phyloP scores from a whole-genome alignment of 2,888 invertebrate genomes.

The Pristionchus mayeri region DNA sequence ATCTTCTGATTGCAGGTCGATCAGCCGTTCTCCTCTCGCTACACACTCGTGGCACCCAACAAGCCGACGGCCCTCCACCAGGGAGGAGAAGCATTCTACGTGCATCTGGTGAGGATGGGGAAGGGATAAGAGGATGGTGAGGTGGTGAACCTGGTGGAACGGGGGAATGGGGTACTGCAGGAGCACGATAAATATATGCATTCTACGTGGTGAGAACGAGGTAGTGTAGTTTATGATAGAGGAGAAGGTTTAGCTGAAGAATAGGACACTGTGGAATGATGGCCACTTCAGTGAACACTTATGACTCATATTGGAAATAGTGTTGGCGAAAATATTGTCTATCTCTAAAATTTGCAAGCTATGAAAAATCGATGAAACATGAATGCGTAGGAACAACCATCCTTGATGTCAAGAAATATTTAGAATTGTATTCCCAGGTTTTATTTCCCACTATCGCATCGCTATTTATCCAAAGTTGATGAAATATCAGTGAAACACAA shows the following conservation, averaged over 20 bases:
- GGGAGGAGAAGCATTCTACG: conserved; percentile 35
- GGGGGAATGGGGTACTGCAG: not conserved
- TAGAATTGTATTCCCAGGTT: too few species aligned
- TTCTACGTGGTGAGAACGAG: not conserved
- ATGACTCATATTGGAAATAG: too few species aligned
- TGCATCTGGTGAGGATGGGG: conserved; percentile 31
- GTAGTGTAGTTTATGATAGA: not conserved
- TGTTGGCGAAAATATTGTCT: too few species aligned
- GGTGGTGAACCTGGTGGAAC: not conserved
- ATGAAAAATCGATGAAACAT: too few species aligned
- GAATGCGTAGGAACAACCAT: too few species aligned
- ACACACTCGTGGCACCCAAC: not conserved
- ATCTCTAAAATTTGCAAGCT: too few species aligned
- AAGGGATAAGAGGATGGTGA: not conserved
- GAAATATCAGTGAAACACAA: not conserved
- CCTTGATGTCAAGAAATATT: too few species aligned
- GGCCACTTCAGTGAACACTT: too few species aligned
- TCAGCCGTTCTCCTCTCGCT: conserved; percentile 45
- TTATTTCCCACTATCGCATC: too few species aligned
- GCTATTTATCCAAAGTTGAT: too few species aligned
- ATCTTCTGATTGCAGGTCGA: conserved; percentile 32
- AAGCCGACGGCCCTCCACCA: conserved; percentile 39
- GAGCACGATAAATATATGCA: not conserved
- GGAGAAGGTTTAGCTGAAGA: not conserved
- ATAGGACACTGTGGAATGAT: too few species aligned